Evolutionary conservation across 1,140 invertebrate genomes (phyloP), one percentile per base, ranked within the genome.

Genomic region (Varroa destructor): DNA sequence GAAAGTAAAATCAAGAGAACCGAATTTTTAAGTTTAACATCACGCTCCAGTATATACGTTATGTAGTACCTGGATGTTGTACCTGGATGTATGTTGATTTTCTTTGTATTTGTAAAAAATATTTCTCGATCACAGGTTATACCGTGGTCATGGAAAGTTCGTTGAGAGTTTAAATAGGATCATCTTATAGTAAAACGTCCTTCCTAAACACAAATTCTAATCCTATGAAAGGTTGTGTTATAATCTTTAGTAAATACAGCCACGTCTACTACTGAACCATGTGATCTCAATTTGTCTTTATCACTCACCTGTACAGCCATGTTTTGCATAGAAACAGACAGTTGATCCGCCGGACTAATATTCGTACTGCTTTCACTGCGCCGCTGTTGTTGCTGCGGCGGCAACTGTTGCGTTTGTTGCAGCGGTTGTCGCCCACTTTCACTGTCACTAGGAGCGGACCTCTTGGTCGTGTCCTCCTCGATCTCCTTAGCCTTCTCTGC

Each of bases 241-340:
- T 25, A 25, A 25, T 25, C 25, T 25, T 25, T 25, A 25, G 25
- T 25, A 25, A 25, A 25, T 25, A 25, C 25, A 25, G 25, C 25
- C 25, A 25, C 25, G 25, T 25, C 25, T 25, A 25, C 25, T 25
- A 25, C 25, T 25, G 25, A 25, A 25, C 25, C 25, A 25, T 25
- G 25, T 25, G 25, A 25, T 25, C 25, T 25, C 25, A 25, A 25
- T 25, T 25, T 25, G 46, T 51, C 46, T 3, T 58, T 37, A 5
- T 36, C 36, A 67, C 37, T 1, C 8, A 67, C 61, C 40, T 67
- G 40, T 43, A 67, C 10, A 37, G 61, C 14, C 40, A 67, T 67
- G 36, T 67, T 40, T 67, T 67, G 61, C 61, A 67, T 67, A 67
- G 61, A 67, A 67, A 67, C 61, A 40, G 37, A 43, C 37, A 67